Evolutionary conservation across 2,113 vertebrate genomes (phyloP), one percentile per base, ranked within the genome.

Genomic region (Trematomus loennbergii): DNA sequence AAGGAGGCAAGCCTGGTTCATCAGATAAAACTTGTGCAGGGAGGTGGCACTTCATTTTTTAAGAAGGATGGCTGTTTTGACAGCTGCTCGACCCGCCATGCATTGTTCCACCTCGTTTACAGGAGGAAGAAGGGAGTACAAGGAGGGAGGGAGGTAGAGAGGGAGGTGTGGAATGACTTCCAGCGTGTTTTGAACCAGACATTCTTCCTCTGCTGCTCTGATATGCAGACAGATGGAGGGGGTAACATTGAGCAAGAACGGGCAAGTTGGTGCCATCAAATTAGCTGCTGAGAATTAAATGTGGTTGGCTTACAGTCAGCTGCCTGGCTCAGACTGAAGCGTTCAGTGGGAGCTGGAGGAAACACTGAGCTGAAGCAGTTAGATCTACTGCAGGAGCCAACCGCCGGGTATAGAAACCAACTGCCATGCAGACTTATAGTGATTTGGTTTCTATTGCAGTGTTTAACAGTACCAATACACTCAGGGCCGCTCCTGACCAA

Each of bases 31-130:
- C 69, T 58, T 25, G 53, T 59, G 64, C 55, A 67, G 55, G 22
- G 83, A 68, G 86, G 55, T 72, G 67, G 29, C 73, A 81, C 68
- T 58, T 68, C 60, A 81, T 74, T 54, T 40, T 40, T 65, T 17
- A 73, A 84, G 68, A 45, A 69, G 40, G 55, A 45, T 8, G 52
- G 74, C 16, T 87, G 83, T 92, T 94, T 87, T 82, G 75, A 92
- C 89, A 93, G 83, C 66, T 91, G 89, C 2, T 69, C 61, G 25
- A 72, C 75, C 58, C 11, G 50, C 61, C 2, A 46, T 43, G 75
- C 62, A 55, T 87, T 86, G 81, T 82, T 86, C 72, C 11, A 36
- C 36, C 33, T 16, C 12, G 9, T 25, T 86, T 43, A 75, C 59
- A 72, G 40, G 59, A 45, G 29, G n/a, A 11, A 49, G 49, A 40